phyloP scores from a whole-genome alignment of 2,797 vertebrate species.

The Molossus molossus region DNA sequence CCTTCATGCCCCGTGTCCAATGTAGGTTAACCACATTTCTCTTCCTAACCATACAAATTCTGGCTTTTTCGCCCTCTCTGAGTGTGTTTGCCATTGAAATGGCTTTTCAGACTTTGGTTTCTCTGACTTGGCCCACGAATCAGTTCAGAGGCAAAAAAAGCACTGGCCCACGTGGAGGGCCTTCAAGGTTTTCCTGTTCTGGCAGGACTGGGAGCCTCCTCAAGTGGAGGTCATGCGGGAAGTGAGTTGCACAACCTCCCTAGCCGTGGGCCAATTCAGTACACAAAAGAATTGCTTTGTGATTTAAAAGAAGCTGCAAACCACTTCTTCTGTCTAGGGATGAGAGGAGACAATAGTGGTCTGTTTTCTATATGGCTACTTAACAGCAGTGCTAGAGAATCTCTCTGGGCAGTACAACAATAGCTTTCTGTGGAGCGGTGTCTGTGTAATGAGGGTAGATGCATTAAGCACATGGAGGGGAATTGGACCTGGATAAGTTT shows the following conservation, averaged over 20 bases:
- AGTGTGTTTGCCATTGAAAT: slow-evolving; percentile 54
- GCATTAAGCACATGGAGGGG: background rate
- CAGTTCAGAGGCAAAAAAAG: background rate
- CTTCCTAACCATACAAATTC: slow-evolving; percentile 68
- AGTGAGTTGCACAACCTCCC: slow-evolving; percentile 54
- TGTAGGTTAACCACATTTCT: slow-evolving; percentile 77
- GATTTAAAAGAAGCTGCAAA: slow-evolving; percentile 75
- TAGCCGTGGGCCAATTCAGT: slow-evolving; percentile 53
- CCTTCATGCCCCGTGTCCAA: slow-evolving; percentile 41
- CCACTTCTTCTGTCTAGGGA: slow-evolving; percentile 76
- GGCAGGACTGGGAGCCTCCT: slow-evolving; percentile 54
- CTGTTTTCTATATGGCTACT: slow-evolving; percentile 63
- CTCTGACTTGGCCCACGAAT: slow-evolving; percentile 46
- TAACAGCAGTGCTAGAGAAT: slow-evolving; percentile 54
- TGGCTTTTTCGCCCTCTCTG: background rate
- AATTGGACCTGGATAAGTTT: background rate
- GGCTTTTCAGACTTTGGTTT: slow-evolving; percentile 74
- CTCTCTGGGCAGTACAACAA: background rate
- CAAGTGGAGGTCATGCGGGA: slow-evolving; percentile 59
- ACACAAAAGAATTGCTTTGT: slow-evolving; percentile 80
- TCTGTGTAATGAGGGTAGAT: background rate
- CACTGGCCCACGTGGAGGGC: background rate
- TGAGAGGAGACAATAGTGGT: slow-evolving; percentile 52
- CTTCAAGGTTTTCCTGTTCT: slow-evolving; percentile 65
- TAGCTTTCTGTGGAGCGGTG: background rate